A percentile compares a stretch with the other conserved stretches of the same genome.
These are phyloP conservation scores for Chironomus tepperi DNA, from an alignment of 1,140 invertebrate species.

Conservation along the genomic window DNA sequence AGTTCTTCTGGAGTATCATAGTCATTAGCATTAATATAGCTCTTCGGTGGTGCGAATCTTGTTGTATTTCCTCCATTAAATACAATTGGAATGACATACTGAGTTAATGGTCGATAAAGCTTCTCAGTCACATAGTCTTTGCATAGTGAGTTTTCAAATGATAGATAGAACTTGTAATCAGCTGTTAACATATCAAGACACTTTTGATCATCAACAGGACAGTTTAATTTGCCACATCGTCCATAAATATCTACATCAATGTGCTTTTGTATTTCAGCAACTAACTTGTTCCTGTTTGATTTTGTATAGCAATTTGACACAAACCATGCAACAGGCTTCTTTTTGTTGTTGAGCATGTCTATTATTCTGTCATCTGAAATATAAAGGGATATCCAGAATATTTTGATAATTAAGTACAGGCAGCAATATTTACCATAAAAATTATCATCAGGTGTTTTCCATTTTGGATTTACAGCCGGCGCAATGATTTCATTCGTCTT, in stretches of 20 bases:
- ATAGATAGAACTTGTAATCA: conserved; percentile 57
- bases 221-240: conserved; percentile 45
- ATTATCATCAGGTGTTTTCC: not conserved
- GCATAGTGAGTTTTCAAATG: conserved; percentile 56
- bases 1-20: conserved; percentile 44
- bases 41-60: conserved; percentile 45
- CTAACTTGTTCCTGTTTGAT: conserved; percentile 47
- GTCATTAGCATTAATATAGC: conserved; percentile 51
- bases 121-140: conserved; percentile 58
- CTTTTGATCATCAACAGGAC: conserved; percentile 33
- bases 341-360: conserved; percentile 32
- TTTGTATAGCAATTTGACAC: conserved; percentile 52
- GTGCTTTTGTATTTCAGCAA: conserved; percentile 44
- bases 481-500: not conserved
- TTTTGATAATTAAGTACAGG: no score
- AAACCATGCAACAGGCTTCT: conserved; percentile 49
- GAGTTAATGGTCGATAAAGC: conserved; percentile 43
- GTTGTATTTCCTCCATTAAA: conserved; percentile 48
- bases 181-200: conserved; percentile 42
- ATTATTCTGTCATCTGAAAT: not conserved
- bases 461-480: not conserved
- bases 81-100: conserved; percentile 45
- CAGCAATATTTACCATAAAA: conserved; percentile 1
- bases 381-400: no score
- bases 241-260: conserved; percentile 58